phyloP scores from a whole-genome alignment of 2,888 invertebrate species.

The Parnassius orleans region DNA sequence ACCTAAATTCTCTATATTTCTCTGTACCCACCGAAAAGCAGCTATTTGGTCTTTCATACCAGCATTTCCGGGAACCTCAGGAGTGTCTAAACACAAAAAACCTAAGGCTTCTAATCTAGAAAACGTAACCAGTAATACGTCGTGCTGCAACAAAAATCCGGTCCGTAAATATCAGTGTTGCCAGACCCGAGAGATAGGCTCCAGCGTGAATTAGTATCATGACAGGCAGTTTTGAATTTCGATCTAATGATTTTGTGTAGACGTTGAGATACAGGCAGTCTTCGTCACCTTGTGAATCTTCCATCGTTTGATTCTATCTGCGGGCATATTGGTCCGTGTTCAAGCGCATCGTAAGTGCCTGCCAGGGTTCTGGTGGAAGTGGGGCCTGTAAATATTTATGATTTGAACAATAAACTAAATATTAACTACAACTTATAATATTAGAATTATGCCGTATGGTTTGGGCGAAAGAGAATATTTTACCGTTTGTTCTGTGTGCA shows the following conservation, averaged over 20 bases:
- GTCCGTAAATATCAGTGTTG: slow-evolving; percentile 50
- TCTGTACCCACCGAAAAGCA: slow-evolving; percentile 55
- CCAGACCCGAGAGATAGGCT: slow-evolving; percentile 59
- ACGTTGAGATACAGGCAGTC: slow-evolving; percentile 62
- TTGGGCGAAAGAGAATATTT: too few relatives aligned
- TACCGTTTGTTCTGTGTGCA: too few relatives aligned
- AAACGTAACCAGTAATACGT: slow-evolving; percentile 64
- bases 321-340: slow-evolving; percentile 59
- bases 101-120: slow-evolving; percentile 55
- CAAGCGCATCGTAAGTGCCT: slow-evolving; percentile 52
- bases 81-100: slow-evolving; percentile 49
- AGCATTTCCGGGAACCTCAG: slow-evolving; percentile 63
- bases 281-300: slow-evolving; percentile 45
- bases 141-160: slow-evolving; percentile 56
- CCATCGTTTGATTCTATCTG: slow-evolving; percentile 45
- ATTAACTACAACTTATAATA: too few relatives aligned
- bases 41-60: slow-evolving; percentile 64
- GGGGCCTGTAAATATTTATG: slow-evolving; percentile 57
- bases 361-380: slow-evolving; percentile 50
- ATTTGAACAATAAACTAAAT: too few relatives aligned
- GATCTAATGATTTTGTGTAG: slow-evolving; percentile 46
- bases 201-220: slow-evolving; percentile 72
- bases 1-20: slow-evolving; percentile 56
- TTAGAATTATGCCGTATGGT: too few relatives aligned
- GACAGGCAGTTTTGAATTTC: slow-evolving; percentile 51